These are phyloP conservation scores for Orgyia antiqua DNA, from an alignment of 2,888 invertebrate species.

Conservation along the genomic window DNA sequence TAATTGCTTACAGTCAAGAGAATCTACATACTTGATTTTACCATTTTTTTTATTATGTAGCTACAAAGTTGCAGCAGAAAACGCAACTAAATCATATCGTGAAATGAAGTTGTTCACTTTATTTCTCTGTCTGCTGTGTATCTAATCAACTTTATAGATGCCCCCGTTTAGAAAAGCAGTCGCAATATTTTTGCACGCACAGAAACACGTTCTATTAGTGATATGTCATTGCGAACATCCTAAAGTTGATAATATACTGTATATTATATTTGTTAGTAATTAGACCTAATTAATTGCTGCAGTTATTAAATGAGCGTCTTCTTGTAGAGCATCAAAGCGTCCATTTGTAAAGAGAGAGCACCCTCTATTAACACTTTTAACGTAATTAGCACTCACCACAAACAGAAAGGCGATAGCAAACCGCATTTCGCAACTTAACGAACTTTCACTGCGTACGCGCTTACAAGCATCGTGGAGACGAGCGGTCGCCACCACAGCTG, in stretches of 20 bases:
- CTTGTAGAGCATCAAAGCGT: constrained; percentile 24
- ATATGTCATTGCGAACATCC: constrained; percentile 12
- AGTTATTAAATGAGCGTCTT: constrained; percentile 17
- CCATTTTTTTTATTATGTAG: too few species aligned
- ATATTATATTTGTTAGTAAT: too few species aligned
- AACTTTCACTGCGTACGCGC: constrained; percentile 69
- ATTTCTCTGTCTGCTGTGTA: constrained; percentile 15
- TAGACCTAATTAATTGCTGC: constrained; percentile 16
- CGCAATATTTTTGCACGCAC: constrained; percentile 21
- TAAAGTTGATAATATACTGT: too few species aligned
- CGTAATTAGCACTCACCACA: constrained; percentile 74
- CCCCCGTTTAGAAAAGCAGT: constrained; percentile 18
- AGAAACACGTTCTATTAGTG: constrained; percentile 19
- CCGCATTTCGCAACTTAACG: constrained; percentile 69
- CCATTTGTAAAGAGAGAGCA: constrained; percentile 40
- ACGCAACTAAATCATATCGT: constrained; percentile 14
- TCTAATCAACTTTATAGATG: constrained; percentile 18
- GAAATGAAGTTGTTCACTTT: constrained; percentile 12
- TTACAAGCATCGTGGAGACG: constrained; percentile 54
- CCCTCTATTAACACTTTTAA: constrained; percentile 56
- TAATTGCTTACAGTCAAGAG: too few species aligned
- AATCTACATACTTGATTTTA: too few species aligned
- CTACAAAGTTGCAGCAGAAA: too few species aligned
- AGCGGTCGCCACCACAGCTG: constrained; percentile 49
- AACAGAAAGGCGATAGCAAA: constrained; percentile 71